These are phyloP conservation scores for Sminthurides bifidus DNA, from an alignment of 1,140 invertebrate genomes.

Conservation along the genomic window DNA sequence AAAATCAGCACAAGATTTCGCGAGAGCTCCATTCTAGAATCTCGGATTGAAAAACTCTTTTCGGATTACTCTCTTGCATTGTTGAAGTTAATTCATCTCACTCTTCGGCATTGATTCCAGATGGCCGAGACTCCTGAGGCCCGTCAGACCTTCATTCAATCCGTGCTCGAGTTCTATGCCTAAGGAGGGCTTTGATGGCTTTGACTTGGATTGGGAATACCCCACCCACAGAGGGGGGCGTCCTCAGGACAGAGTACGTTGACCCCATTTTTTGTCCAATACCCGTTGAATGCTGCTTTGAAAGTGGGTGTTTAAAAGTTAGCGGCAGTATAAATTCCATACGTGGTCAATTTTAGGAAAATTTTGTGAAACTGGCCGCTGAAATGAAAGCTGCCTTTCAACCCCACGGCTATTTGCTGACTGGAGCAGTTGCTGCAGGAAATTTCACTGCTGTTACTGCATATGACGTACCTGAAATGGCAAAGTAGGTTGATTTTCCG, in stretches of 20 bases:
- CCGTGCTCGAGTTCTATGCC: too few species aligned
- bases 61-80: too few species aligned
- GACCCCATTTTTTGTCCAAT: neutral
- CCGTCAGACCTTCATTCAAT: too few species aligned
- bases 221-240: constrained; percentile 36
- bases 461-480: neutral
- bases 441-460: neutral
- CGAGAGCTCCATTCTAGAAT: too few species aligned
- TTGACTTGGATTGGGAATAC: constrained; percentile 42
- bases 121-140: too few species aligned
- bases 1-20: too few species aligned
- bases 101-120: too few species aligned
- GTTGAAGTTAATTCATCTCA: too few species aligned
- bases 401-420: neutral
- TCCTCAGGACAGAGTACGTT: constrained; percentile 6
- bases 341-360: neutral
- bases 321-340: too few species aligned
- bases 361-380: neutral
- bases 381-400: neutral
- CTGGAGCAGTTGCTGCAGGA: neutral
- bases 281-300: neutral
- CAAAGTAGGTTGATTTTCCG: neutral
- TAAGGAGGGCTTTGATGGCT: constrained; percentile 36
- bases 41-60: too few species aligned
- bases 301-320: neutral